phyloP scores from a whole-genome alignment of 2,888 invertebrate genomes.

The Metalampra italica region DNA sequence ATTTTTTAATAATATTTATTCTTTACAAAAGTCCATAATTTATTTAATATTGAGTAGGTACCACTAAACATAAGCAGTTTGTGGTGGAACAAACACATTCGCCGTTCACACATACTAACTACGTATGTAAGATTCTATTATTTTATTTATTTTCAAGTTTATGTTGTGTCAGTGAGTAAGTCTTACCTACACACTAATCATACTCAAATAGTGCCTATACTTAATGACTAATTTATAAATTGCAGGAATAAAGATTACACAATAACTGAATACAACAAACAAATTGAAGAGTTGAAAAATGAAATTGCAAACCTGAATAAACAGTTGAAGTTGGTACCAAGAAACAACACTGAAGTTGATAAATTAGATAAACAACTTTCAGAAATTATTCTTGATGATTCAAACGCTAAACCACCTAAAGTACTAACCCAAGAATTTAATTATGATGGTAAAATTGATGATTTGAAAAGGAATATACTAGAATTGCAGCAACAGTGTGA shows the following conservation, averaged over 20 bases:
- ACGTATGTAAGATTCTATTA: no score
- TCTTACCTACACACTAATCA: no score
- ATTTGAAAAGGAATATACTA: slow-evolving; percentile 41
- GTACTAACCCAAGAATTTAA: slow-evolving; percentile 7
- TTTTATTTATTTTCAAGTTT: no score
- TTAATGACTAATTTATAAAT: slow-evolving; percentile 7
- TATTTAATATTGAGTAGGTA: no score
- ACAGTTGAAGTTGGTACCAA: slow-evolving; percentile 27
- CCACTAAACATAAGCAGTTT: no score
- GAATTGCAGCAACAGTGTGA: slow-evolving; percentile 55
- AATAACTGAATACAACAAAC: slow-evolving; percentile 60
- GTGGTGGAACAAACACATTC: no score
- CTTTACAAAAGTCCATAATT: no score
- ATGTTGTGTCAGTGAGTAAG: no score
- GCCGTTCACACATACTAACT: no score
- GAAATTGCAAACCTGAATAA: slow-evolving; percentile 48
- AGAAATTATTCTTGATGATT: slow-evolving; percentile 23
- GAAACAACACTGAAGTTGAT: slow-evolving; percentile 29
- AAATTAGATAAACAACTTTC: slow-evolving; percentile 34
- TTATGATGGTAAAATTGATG: slow-evolving; percentile 23
- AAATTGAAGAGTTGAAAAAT: slow-evolving; percentile 64
- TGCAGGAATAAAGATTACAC: slow-evolving; percentile 68
- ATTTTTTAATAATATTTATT: no score
- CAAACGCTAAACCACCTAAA: slow-evolving; percentile 1
- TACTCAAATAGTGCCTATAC: no score